phyloP scores from a whole-genome alignment of 2,113 vertebrate species.

The Xenopus laevis region DNA sequence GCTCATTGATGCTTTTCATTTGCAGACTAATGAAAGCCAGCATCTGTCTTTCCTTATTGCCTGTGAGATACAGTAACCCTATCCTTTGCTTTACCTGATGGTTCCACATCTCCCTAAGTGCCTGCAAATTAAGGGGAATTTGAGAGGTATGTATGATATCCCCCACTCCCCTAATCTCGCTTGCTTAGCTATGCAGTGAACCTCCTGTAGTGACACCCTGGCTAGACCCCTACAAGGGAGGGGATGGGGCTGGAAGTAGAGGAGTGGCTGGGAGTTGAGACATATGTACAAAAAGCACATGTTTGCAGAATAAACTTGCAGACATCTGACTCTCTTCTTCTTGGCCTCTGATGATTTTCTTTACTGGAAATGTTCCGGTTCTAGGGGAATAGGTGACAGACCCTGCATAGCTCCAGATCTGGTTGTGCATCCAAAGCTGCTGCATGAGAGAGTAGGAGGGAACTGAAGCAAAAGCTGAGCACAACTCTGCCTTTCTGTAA shows the following conservation, averaged over 20 bases:
- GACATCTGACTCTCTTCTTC: conserved; percentile 55
- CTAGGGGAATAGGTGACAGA: neutral
- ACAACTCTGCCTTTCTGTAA: neutral
- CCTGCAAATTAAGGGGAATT: conserved; percentile 19
- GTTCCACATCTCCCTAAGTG: neutral
- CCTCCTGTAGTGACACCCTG: conserved; percentile 36
- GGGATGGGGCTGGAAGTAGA: conserved; percentile 16
- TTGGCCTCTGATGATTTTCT: conserved; percentile 7
- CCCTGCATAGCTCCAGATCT: neutral
- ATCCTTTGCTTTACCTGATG: conserved; percentile 25
- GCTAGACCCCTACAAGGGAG: conserved; percentile 33
- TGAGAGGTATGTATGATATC: conserved; percentile 24
- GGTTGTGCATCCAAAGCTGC: neutral
- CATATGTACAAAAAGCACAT: conserved; percentile 63
- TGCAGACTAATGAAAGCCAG: conserved; percentile 28
- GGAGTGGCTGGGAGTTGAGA: conserved; percentile 33
- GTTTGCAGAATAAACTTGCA: conserved; percentile 53
- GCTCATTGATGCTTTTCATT: conserved; percentile 22
- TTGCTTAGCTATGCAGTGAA: neutral
- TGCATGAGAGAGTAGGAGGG: conserved; percentile 30
- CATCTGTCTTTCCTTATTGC: neutral
- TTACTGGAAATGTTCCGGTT: neutral
- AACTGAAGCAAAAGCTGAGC: conserved; percentile 8
- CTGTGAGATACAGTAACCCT: conserved; percentile 31
- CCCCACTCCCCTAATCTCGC: conserved; percentile 16